These are phyloP conservation scores for Perdita meconis DNA, from an alignment of 2,888 invertebrate species.

Conservation along the genomic window DNA sequence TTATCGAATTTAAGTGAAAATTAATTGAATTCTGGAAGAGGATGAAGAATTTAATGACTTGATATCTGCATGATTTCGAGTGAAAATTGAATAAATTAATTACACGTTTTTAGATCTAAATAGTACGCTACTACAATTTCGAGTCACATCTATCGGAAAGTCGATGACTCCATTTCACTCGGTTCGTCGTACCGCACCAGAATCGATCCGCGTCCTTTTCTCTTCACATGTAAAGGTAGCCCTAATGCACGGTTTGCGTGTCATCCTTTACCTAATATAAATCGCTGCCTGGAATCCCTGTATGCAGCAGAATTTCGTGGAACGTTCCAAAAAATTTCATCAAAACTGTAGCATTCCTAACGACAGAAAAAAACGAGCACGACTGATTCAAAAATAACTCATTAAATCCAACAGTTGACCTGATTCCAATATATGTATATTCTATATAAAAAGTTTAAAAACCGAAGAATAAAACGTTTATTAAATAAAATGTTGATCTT, in stretches of 20 bases:
- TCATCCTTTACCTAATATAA: slow-evolving; percentile 71
- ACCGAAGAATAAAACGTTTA: no score
- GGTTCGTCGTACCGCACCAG: slow-evolving; percentile 41
- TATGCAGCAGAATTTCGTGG: slow-evolving; percentile 14
- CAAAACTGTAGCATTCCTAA: not conserved
- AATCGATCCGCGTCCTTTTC: slow-evolving; percentile 61
- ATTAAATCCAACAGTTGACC: no score
- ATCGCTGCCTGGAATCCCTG: slow-evolving; percentile 66
- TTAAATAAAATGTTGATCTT: no score
- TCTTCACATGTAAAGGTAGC: slow-evolving; percentile 74
- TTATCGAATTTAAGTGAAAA: no score
- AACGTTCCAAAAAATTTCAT: not conserved
- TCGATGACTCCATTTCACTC: slow-evolving; percentile 62
- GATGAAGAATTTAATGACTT: no score
- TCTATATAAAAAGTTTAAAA: no score
- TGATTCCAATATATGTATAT: no score
- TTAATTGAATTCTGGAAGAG: no score
- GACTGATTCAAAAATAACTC: no score
- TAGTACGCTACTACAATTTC: slow-evolving; percentile 1
- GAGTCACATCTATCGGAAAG: slow-evolving; percentile 58
- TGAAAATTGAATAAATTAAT: no score
- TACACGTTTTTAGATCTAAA: not conserved
- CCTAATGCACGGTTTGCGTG: slow-evolving; percentile 79
- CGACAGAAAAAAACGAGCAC: no score
- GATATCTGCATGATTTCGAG: no score